Evolutionary conservation across 2,797 vertebrate species (phyloP).

Genomic region (Tiaroga cobitis): DNA sequence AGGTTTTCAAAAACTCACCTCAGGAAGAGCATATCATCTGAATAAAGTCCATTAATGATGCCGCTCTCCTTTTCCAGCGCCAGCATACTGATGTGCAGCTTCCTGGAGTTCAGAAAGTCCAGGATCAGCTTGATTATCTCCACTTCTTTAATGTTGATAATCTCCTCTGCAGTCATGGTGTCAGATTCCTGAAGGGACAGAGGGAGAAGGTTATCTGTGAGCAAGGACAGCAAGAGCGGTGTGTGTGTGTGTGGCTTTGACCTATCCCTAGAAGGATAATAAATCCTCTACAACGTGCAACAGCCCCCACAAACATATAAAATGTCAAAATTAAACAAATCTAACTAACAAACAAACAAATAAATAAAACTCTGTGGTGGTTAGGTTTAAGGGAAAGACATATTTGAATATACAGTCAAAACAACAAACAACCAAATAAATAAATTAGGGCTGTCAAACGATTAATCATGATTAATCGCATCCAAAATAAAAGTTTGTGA

Average conservation of each 20-base stretch:
- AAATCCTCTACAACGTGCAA: background rate
- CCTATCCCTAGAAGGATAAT: background rate
- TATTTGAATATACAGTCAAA: background rate
- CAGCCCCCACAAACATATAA: background rate
- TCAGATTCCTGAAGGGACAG: slow-evolving; percentile 63
- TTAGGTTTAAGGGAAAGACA: background rate
- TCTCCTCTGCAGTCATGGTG: slow-evolving; percentile 96
- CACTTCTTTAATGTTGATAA: slow-evolving; percentile 93
- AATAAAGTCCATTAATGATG: slow-evolving; percentile 96
- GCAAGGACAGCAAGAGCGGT: background rate
- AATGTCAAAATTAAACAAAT: background rate
- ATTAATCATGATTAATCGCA: too few species aligned
- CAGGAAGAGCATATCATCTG: slow-evolving; percentile 98
- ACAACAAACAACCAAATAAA: too few species aligned
- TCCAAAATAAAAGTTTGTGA: too few species aligned
- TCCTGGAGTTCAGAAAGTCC: slow-evolving; percentile 94
- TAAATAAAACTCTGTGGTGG: background rate
- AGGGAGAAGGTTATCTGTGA: background rate
- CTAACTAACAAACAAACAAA: background rate
- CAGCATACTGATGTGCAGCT: slow-evolving; percentile 97
- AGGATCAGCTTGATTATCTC: slow-evolving; percentile 96
- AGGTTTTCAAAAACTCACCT: slow-evolving; percentile 74
- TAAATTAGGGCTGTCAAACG: too few species aligned
- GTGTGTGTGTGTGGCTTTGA: background rate
- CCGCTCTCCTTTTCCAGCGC: slow-evolving; percentile 96